A percentile compares a stretch with the other conserved stretches of the same genome.
Conservation (phyloP, 2,113 vertebrate genomes). For the Petroica traversi region DNA sequence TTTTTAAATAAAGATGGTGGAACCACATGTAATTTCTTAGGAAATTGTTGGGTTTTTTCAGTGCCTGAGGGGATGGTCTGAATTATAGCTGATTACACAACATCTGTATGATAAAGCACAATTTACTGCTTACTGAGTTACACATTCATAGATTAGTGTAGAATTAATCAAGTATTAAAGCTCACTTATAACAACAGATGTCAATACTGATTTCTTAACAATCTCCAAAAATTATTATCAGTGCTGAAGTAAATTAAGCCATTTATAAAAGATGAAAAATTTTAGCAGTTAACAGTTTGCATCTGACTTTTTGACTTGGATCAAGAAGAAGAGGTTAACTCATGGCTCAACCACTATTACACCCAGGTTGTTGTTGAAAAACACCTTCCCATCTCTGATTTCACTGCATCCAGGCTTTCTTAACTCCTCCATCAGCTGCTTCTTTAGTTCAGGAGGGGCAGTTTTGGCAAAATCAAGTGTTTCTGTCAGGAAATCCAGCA, state of each 20-base stretch:
- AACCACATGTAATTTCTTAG: background rate
- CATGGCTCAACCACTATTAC: constrained; percentile 78
- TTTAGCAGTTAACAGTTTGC: background rate
- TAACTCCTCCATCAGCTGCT: constrained; percentile 77
- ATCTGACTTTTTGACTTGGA: background rate
- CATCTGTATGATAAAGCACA: background rate
- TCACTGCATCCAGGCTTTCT: constrained; percentile 81
- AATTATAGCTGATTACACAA: background rate
- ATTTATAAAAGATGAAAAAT: background rate
- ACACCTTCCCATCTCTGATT: constrained; percentile 76
- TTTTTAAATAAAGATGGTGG: background rate
- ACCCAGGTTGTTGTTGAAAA: constrained; percentile 86
- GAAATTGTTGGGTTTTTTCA: background rate
- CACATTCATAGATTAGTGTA: background rate
- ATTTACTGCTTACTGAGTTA: background rate
- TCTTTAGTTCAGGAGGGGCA: constrained; percentile 81
- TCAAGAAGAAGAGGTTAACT: background rate
- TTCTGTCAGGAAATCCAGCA: constrained; percentile 92
- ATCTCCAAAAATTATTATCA: background rate
- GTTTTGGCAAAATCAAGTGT: constrained; percentile 80
- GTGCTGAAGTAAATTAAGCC: background rate
- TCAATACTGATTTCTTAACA: background rate
- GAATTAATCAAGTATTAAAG: background rate
- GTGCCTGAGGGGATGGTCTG: background rate
- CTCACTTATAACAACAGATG: background rate